Base-by-base conservation (phyloP, 2,888 invertebrate species). In the Yponomeuta plumbellus region DNA sequence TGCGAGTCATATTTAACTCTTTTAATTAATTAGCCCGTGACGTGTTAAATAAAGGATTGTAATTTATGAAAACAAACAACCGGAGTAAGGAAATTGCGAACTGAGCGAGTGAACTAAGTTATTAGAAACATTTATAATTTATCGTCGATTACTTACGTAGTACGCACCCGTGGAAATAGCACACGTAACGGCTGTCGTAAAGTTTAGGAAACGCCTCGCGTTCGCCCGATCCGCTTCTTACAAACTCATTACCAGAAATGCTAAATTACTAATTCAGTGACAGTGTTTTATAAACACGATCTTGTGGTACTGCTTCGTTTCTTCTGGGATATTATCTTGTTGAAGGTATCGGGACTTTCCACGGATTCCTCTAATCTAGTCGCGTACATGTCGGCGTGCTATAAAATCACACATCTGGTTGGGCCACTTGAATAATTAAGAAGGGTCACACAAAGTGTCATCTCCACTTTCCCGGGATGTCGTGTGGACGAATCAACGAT, bases 341-440 rank as follows among this genome's bases (percentile, higher is more conserved):
- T 13, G 13, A 34, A 34, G 23, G 26, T 34, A 5, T 39, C 20
- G 62, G 11, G 20, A 5, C 5, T 40, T 11, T 23, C 56, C 13
- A 10, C 23, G 56, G 56, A 56, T 26, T 26, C 23, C 17, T 40
- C 34, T 22, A 75, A 71, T 74, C 76, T 69, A 70, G 70, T 72
- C 76, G 74, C 74, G 72, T 72, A 59, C 23, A 70, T 70, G 74
- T 73, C 69, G 69, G 70, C 56, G 70, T 71, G 71, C 72, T 73
- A 75, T 73, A 74, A 75, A 74, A 78, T 79, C 77, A 79, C 76
- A 76, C 21, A 78, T 80, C 77, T 76, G 75, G 75, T 76, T 75
- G 74, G 77, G 74, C 73, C 75, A 72, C 74, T 73, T 84, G 80
- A 84, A 83, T 84, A 81, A 80, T 84, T 77, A 78, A 83, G 72